Evolutionary conservation across 2,888 invertebrate species (phyloP).

Genomic region (Entomobrya multifasciata): DNA sequence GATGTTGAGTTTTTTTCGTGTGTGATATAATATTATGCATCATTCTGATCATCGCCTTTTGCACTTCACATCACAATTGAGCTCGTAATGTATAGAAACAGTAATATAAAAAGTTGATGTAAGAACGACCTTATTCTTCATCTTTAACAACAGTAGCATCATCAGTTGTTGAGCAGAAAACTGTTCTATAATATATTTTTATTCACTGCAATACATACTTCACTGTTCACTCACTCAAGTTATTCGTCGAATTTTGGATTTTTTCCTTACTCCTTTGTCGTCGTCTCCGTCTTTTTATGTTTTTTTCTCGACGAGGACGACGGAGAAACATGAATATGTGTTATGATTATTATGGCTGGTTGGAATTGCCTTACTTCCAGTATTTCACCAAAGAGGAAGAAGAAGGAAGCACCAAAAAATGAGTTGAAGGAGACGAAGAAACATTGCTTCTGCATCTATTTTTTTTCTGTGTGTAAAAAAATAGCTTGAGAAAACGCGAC

Average conservation of each 20-base stretch:
- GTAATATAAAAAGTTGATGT: background rate
- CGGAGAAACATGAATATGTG: slow-evolving; percentile 58
- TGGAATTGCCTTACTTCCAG: slow-evolving; percentile 55
- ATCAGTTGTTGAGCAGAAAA: background rate
- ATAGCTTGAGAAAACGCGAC: no score
- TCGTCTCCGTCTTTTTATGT: slow-evolving; percentile 54
- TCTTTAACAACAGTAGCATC: slow-evolving; percentile 14
- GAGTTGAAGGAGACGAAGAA: slow-evolving; percentile 55
- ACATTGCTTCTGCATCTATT: slow-evolving; percentile 33
- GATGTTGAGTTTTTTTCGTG: slow-evolving; percentile 17
- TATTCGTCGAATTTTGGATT: slow-evolving; percentile 17
- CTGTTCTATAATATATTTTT: slow-evolving; percentile 2
- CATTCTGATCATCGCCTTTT: slow-evolving; percentile 43
- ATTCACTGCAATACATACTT: slow-evolving; percentile 19
- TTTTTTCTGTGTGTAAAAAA: no score
- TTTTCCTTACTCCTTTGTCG: slow-evolving; percentile 27
- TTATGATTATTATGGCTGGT: slow-evolving; percentile 67
- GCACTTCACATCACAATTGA: slow-evolving; percentile 47
- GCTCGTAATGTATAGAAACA: slow-evolving; percentile 28
- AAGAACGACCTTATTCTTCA: slow-evolving; percentile 39
- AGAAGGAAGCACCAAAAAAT: background rate
- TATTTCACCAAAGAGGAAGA: slow-evolving; percentile 7
- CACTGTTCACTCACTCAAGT: slow-evolving; percentile 50
- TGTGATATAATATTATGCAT: slow-evolving; percentile 43
- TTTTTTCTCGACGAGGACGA: background rate